phyloP scores from a whole-genome alignment of 2,888 invertebrate genomes.

The Automeris io region DNA sequence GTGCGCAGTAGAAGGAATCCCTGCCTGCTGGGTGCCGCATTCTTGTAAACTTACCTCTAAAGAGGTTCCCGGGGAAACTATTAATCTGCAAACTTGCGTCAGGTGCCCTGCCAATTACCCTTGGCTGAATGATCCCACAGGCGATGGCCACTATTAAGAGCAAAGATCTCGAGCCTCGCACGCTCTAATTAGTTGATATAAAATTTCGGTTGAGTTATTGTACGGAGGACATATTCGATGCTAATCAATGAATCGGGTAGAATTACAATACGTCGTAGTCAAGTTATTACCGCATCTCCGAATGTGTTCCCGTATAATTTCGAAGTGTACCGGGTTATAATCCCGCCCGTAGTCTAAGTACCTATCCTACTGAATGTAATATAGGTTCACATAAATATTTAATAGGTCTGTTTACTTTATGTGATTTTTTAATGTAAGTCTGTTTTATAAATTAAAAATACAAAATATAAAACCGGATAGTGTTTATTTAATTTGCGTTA shows the following conservation, averaged over 20 bases:
- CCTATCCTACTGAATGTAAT: conserved; percentile 73
- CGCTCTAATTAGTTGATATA: conserved; percentile 63
- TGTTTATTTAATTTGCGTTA: conserved; percentile 3
- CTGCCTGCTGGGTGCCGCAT: conserved; percentile 92
- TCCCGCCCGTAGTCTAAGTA: conserved; percentile 76
- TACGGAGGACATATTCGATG: conserved; percentile 56
- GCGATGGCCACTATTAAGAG: conserved; percentile 89
- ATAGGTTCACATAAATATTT: conserved; percentile 77
- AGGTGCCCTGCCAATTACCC: conserved; percentile 96
- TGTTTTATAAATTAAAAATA: conserved; percentile 73
- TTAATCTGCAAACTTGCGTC: conserved; percentile 94
- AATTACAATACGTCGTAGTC: conserved; percentile 13
- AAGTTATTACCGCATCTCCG: conserved; percentile 28
- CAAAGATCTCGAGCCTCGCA: conserved; percentile 63
- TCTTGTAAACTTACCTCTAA: conserved; percentile 94
- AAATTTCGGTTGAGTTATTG: conserved; percentile 53
- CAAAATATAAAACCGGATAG: conserved; percentile 37
- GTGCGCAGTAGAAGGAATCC: conserved; percentile 90
- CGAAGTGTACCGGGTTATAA: conserved; percentile 74
- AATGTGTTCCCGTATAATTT: conserved; percentile 64
- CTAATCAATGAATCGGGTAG: conserved; percentile 17
- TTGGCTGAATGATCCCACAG: conserved; percentile 95
- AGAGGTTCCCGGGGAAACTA: conserved; percentile 95
- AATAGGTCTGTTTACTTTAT: conserved; percentile 75
- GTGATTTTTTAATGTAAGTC: conserved; percentile 76